Evolutionary conservation across 1,140 invertebrate species (phyloP).

Genomic region (Drosophila busckii): DNA sequence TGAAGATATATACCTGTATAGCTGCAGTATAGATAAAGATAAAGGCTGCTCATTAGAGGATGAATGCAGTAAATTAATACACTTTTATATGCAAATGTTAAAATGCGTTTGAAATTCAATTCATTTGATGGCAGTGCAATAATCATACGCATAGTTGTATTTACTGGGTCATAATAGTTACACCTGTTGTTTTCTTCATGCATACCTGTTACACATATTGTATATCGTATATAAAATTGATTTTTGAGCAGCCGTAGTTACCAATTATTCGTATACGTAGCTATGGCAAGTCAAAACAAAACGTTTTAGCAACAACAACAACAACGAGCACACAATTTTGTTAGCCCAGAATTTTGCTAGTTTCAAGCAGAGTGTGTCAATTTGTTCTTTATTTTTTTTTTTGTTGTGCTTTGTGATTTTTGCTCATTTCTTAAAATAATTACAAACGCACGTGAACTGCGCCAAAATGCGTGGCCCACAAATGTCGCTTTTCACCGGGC

Average conservation of each 20-base stretch:
- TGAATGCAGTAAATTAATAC: no score
- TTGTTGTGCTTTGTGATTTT: constrained; percentile 33
- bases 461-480: constrained; percentile 43
- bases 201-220: not conserved
- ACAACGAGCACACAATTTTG: constrained; percentile 3
- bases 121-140: no score
- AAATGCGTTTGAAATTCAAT: no score
- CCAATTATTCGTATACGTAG: no score
- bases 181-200: constrained; percentile 20
- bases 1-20: no score
- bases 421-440: constrained; percentile 72
- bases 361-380: constrained; percentile 9
- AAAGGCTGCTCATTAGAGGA: no score
- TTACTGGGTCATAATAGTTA: not conserved
- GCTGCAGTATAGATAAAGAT: no score
- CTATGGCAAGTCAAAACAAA: constrained; percentile 32
- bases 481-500: constrained; percentile 15
- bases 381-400: constrained; percentile 23
- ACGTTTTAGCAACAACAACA: not conserved
- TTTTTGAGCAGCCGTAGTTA: constrained; percentile 6
- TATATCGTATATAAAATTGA: not conserved
- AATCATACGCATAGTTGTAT: no score
- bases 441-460: constrained; percentile 23
- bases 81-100: no score
- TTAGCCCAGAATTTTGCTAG: not conserved